Evolutionary conservation across 1,140 invertebrate species (phyloP), one percentile per base, ranked within the genome.

Genomic region (Oedothorax gibbosus): DNA sequence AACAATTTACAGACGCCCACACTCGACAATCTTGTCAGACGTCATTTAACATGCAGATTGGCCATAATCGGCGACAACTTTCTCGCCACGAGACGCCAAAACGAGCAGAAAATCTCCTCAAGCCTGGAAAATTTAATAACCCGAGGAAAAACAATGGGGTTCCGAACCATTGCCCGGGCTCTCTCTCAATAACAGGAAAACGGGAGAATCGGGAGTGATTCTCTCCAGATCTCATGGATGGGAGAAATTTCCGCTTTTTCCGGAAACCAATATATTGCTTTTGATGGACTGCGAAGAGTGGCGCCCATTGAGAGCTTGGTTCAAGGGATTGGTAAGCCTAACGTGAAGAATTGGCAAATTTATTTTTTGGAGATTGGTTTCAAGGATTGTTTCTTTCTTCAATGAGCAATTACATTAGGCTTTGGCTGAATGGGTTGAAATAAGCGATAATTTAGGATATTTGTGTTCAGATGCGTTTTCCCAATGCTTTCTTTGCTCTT

Each of bases 91-190:
- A 12, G 75, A n/a, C 12, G 6, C n/a, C 68, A 71, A 11, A 21
- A 21, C 50, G n/a, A 49, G 60, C 9, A 79, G 68, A 66, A 68
- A 66, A 79, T 79, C 76, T 65, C 71, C 56, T n/a, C 11, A 66
- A 14, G 65, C 35, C 65, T 65, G 65, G 68, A 84, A 84, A 65
- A 75, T 84, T 84, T 76, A 84, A 84, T 84, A 84, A 84, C 71
- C 57, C 81, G 72, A 57, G 60, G 71, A 84, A 75, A 75, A 84
- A 65, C 57, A 82, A 71, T 72, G 80, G 69, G 65, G 71, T 75
- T 56, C 20, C 81, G 62, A 54, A 7, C 51, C 71, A 84, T 84
- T 84, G 71, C 15, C 56, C 71, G 14, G 75, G 71, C n/a, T 11
- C 18, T 12, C 11, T 64, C 14, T 71, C 20, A 18, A 15, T 66